A percentile compares a stretch with the other conserved stretches of the same genome.
Evolutionary conservation across 2,113 vertebrate species (phyloP).

Genomic region (human): GRCh38 chr12:119720001-119720500

Average conservation of each 20-base stretch:
- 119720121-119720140: neutral
- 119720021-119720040: neutral
- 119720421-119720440: neutral
- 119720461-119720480: constrained; percentile 88
- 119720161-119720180: neutral
- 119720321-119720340: neutral
- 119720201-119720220: too few relatives aligned
- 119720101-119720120: neutral
- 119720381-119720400: neutral
- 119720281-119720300: neutral
- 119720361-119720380: neutral
- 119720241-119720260: neutral
- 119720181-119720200: neutral
- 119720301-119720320: neutral
- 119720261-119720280: neutral
- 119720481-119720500: constrained; percentile 99
- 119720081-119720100: neutral
- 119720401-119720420: neutral
- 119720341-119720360: neutral
- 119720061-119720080: neutral
- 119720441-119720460: neutral
- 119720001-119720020: neutral
- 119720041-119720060: neutral
- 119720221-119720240: neutral
- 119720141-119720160: neutral